A percentile compares a stretch with the other conserved stretches of the same genome.
Conservation (phyloP, 2,888 invertebrate species). For the Agrotis clavis region DNA sequence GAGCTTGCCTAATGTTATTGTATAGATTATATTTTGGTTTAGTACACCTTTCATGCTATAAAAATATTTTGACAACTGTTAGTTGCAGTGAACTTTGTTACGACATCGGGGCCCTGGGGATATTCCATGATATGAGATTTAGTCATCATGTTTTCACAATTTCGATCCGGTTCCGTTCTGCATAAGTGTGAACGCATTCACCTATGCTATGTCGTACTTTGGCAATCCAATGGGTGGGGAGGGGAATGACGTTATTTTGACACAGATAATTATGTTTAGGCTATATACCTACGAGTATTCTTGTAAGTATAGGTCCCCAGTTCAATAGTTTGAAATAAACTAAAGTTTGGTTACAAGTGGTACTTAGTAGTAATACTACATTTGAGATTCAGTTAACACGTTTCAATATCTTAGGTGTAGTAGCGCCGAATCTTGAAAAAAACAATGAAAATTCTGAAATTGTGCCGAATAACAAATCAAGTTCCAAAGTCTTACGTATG, state of each 20-base stretch:
- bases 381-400: background rate
- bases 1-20: constrained; percentile 76
- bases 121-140: constrained; percentile 49
- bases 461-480: constrained; percentile 5
- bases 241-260: constrained; percentile 21
- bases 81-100: constrained; percentile 48
- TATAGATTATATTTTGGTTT: constrained; percentile 80
- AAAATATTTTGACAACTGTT: constrained; percentile 79
- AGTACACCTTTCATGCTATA: constrained; percentile 74
- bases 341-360: too few species aligned
- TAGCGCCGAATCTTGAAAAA: background rate
- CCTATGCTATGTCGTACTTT: constrained; percentile 30
- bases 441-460: constrained; percentile 7
- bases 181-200: constrained; percentile 54
- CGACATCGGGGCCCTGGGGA: constrained; percentile 47
- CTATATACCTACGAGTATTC: background rate
- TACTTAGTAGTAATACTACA: too few species aligned
- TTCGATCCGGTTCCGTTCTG: constrained; percentile 61
- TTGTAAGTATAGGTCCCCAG: background rate
- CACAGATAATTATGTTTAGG: background rate
- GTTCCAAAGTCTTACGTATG: constrained; percentile 12
- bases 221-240: constrained; percentile 18
- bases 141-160: constrained; percentile 57
- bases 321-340: background rate
- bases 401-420: background rate